Conservation (phyloP, 2,888 invertebrate genomes). For the Diadegma fenestrale region DNA sequence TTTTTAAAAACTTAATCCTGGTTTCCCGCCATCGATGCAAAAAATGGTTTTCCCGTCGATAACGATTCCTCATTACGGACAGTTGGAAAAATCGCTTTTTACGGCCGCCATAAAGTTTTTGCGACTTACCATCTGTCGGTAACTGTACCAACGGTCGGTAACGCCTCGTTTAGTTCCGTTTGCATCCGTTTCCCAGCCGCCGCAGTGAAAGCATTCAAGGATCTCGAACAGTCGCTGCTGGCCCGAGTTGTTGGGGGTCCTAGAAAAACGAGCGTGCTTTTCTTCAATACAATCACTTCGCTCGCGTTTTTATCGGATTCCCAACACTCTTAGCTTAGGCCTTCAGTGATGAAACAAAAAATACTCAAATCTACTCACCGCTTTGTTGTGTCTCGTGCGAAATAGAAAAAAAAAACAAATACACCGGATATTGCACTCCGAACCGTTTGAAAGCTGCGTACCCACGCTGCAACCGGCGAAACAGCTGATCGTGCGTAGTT, state of each 20-base stretch:
- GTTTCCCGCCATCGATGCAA: too few species aligned
- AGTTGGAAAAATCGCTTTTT: too few species aligned
- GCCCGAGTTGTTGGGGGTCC: background rate
- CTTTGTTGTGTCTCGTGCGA: background rate
- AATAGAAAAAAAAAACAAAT: too few species aligned
- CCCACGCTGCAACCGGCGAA: constrained; percentile 45
- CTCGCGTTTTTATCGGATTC: background rate
- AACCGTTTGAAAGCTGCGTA: background rate
- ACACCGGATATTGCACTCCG: background rate
- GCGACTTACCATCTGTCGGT: too few species aligned
- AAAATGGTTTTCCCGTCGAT: too few species aligned
- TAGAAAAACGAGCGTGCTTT: background rate
- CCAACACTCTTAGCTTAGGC: background rate
- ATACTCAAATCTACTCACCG: background rate
- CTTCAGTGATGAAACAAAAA: background rate
- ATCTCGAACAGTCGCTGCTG: background rate
- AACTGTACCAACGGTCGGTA: too few species aligned
- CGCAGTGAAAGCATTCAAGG: constrained; percentile 10
- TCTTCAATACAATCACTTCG: background rate
- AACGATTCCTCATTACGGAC: too few species aligned
- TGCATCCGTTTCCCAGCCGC: background rate
- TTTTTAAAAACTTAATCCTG: too few species aligned
- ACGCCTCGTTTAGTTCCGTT: too few species aligned
- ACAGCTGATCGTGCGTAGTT: constrained; percentile 63
- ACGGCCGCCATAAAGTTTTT: too few species aligned